A percentile compares a stretch with the other conserved stretches of the same genome.
Evolutionary conservation across 1,140 invertebrate species (phyloP).

Genomic region (Pemphigus obesinymphae): DNA sequence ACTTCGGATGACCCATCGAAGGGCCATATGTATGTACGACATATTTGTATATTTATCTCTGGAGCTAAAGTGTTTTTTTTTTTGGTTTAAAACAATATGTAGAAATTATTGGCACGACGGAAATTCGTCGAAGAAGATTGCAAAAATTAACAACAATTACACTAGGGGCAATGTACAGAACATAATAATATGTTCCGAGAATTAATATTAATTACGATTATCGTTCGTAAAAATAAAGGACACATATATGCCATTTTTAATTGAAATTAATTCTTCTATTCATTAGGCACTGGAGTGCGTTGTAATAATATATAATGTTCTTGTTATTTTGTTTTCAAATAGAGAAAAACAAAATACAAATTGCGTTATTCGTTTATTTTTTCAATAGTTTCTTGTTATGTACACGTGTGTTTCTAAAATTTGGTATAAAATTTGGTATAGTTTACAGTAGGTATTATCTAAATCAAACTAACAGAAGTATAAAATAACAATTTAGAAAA

Average conservation of each 20-base stretch:
- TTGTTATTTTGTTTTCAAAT: neutral
- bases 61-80: neutral
- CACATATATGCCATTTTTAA: neutral
- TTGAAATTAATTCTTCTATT: conserved; percentile 20
- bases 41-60: neutral
- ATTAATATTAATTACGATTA: conserved; percentile 26
- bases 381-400: no score
- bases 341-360: neutral
- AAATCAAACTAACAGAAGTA: no score
- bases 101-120: neutral
- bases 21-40: neutral
- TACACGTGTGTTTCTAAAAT: no score
- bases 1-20: neutral
- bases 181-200: neutral
- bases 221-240: neutral
- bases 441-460: no score
- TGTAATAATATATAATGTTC: neutral
- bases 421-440: no score
- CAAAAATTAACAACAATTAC: conserved; percentile 20
- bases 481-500: no score
- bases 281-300: neutral
- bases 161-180: neutral
- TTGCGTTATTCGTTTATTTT: neutral
- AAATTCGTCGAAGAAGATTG: conserved; percentile 12
- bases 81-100: neutral